Conservation (phyloP, 2,113 vertebrate genomes). For the Ammodytes marinus region DNA sequence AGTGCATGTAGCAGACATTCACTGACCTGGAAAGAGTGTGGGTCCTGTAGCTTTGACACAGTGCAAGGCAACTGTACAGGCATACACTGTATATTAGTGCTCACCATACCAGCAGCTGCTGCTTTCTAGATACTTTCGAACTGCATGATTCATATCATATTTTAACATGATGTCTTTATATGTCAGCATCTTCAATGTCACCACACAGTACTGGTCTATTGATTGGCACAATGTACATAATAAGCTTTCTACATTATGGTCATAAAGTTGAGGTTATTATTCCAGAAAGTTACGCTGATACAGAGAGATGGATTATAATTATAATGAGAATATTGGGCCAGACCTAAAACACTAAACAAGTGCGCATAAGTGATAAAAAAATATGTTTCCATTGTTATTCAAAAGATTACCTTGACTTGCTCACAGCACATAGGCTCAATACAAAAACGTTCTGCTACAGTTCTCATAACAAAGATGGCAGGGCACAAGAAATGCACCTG, state of each 20-base stretch:
- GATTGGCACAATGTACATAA: background rate
- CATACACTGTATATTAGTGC: background rate
- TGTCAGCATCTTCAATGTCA: background rate
- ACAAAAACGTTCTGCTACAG: background rate
- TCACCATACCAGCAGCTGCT: background rate
- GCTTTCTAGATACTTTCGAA: background rate
- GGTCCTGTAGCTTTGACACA: background rate
- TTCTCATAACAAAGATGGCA: background rate
- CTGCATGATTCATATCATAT: background rate
- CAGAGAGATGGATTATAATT: background rate
- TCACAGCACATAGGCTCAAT: background rate
- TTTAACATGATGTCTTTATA: background rate
- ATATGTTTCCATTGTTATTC: background rate
- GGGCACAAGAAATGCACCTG: background rate
- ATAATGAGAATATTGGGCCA: background rate
- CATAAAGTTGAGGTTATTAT: background rate
- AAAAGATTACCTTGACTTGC: background rate
- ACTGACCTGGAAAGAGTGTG: slow-evolving; percentile 2
- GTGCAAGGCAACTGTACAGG: background rate
- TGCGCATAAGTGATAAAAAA: background rate
- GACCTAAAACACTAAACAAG: background rate
- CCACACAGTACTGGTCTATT: background rate
- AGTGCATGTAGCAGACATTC: background rate
- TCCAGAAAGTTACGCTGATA: background rate
- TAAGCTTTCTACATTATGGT: background rate